Evolutionary conservation across 2,113 vertebrate genomes (phyloP), one percentile per base, ranked within the genome.

Genomic region (Heterotis niloticus): DNA sequence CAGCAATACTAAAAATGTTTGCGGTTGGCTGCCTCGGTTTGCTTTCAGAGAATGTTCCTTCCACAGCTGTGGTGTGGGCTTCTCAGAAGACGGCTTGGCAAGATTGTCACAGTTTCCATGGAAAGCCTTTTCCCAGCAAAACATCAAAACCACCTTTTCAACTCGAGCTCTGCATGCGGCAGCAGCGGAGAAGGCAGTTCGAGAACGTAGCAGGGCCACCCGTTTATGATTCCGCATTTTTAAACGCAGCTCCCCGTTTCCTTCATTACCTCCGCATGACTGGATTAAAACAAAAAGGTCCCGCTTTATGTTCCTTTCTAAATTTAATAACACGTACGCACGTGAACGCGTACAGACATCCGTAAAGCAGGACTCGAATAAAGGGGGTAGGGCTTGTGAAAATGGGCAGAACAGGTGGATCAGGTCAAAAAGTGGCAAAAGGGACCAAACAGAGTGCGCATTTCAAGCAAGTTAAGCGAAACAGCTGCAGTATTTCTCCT

Each of bases 1-100:
- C 64, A 81, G 79, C 28, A 78, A 57, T n/a, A 56, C 76, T 71
- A 60, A 75, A 68, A 14, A 82, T 81, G 78, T 82, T 82, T 80
- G 76, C 59, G 80, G 78, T 67, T 75, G 60, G 81, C 62, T 5
- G 66, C 52, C 77, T 44, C 29, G 66, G 70, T 70, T 78, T 66
- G 18, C 20, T 24, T 34, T 77, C 20, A n/a, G 11, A 78, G 77
- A 78, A 83, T 54, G 75, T 72, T 80, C 52, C 78, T 81, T 70
- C 70, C 44, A n/a, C 28, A 60, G 12, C 28, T 77, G 24, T 11
- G 44, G 79, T 57, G 17, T 71, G 54, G 56, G 56, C n/a, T 64
- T 71, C 69, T 76, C 52, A 82, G 54, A 81, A 81, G 64, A 78
- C 73, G 60, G 80, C 66, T 72, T 77, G 77, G 79, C 79, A 80